These are phyloP conservation scores for Ips nitidus DNA, from an alignment of 1,140 invertebrate genomes.

Conservation along the genomic window DNA sequence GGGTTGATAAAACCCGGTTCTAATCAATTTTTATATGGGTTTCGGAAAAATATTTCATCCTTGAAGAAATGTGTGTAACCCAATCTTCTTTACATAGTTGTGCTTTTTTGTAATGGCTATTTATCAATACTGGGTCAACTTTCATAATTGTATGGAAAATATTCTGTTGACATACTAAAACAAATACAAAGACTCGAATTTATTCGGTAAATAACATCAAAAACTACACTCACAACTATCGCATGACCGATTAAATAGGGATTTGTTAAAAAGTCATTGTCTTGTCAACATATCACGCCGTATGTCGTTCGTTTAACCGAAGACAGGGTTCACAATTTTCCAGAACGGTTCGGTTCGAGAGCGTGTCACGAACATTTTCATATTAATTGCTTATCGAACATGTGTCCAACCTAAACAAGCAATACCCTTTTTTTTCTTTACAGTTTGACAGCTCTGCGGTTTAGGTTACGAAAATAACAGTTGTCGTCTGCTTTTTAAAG, in stretches of 20 bases:
- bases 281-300: conserved; percentile 50
- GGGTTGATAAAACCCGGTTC: conserved; percentile 4
- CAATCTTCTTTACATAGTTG: too few species aligned
- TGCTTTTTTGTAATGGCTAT: too few species aligned
- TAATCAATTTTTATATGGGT: too few species aligned
- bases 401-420: conserved; percentile 40
- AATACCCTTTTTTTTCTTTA: conserved; percentile 32
- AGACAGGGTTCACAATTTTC: conserved; percentile 35
- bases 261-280: conserved; percentile 43
- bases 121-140: too few species aligned
- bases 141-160: too few species aligned
- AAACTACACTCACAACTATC: conserved; percentile 11
- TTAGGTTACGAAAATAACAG: conserved; percentile 24
- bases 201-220: too few species aligned
- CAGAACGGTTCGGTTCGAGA: conserved; percentile 12
- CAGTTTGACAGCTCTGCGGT: conserved; percentile 36
- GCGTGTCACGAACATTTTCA: conserved; percentile 44
- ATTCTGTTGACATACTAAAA: too few species aligned
- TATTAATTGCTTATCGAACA: conserved; percentile 45
- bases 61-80: too few species aligned
- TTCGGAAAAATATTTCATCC: too few species aligned
- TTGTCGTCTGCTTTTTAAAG: conserved; percentile 26
- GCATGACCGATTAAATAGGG: conserved; percentile 41
- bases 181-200: too few species aligned
- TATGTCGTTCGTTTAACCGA: conserved; percentile 41